Evolutionary conservation across 1,140 invertebrate genomes (phyloP), one percentile per base, ranked within the genome.

Genomic region (Lepidostoma basale): DNA sequence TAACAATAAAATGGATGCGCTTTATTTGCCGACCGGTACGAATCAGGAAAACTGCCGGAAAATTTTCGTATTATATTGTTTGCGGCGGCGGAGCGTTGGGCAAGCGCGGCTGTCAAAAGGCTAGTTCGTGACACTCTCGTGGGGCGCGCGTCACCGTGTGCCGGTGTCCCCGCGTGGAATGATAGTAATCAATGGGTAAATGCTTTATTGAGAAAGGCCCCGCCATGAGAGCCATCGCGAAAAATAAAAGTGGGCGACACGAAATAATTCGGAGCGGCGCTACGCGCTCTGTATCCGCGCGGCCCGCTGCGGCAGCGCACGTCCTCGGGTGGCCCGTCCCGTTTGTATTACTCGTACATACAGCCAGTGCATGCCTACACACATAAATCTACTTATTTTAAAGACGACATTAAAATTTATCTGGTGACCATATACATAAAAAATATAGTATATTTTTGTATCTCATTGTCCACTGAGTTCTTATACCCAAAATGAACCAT

Each of bases 211-310:
- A 40, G 62, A 54, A 54, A 65, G 47, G 30, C 62, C 16, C 28
- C 62, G 28, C 12, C 42, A 30, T 25, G 18, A 62, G 28, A 30
- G 28, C 20, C 60, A 49, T 39, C 14, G 62, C 62, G 47, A 65
- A 65, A 63, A 65, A 65, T 65, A 65, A 65, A 65, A 65, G 62
- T 65, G 62, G 62, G 62, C 62, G 62, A 52, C 33, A 40, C 26
- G 25, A 54, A 28, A 8, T 16, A n/a, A 28, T 28, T 18, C 12
- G 14, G 45, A 36, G 62, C 33, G 33, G 42, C 25, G 12, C 22
- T 63, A 63, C 60, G 60, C 44, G 60, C 60, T 63, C 42, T 63
- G 40, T n/a, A 28, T 49, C 14, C n/a, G 16, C 26, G 26, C 16
- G 25, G n/a, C n/a, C n/a, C n/a, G n/a, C n/a, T n/a, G n/a, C n/a